Percentiles rank a stretch among this genome's conserved stretches.
These are phyloP conservation scores for Turdus rufiventris DNA, from an alignment of 2,113 vertebrate genomes.

Conservation along the genomic window DNA sequence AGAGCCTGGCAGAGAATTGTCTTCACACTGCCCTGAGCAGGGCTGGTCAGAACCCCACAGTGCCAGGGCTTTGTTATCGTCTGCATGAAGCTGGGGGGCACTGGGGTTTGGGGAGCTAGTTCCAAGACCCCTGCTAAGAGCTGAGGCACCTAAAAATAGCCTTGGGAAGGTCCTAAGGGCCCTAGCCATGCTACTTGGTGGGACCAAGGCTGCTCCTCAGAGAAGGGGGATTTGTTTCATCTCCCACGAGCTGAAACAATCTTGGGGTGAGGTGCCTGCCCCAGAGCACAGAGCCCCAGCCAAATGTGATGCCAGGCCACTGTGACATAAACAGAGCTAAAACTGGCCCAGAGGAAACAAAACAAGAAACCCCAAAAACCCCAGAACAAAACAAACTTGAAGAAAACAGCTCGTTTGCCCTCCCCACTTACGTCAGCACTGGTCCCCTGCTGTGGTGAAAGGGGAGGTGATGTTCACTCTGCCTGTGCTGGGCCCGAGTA, in stretches of 20 bases:
- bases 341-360: background rate
- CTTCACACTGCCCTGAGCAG: background rate
- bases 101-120: background rate
- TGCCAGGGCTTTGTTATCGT: background rate
- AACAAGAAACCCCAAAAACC: slow-evolving; percentile 48
- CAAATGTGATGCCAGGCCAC: background rate
- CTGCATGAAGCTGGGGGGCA: background rate
- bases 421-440: background rate
- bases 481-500: background rate
- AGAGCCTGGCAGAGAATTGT: background rate
- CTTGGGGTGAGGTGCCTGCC: background rate
- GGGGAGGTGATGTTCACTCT: background rate
- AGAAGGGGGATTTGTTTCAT: background rate
- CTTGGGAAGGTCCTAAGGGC: background rate
- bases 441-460: background rate
- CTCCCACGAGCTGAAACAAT: fast-evolving
- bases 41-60: background rate
- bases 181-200: background rate
- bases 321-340: background rate
- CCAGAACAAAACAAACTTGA: slow-evolving; percentile 51
- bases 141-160: background rate
- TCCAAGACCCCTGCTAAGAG: background rate
- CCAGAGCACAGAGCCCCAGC: background rate
- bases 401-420: background rate
- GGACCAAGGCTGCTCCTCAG: background rate